Evolutionary conservation across 2,113 vertebrate genomes (phyloP), one percentile per base, ranked within the genome.

Genomic region (Corythornis vintsioides): DNA sequence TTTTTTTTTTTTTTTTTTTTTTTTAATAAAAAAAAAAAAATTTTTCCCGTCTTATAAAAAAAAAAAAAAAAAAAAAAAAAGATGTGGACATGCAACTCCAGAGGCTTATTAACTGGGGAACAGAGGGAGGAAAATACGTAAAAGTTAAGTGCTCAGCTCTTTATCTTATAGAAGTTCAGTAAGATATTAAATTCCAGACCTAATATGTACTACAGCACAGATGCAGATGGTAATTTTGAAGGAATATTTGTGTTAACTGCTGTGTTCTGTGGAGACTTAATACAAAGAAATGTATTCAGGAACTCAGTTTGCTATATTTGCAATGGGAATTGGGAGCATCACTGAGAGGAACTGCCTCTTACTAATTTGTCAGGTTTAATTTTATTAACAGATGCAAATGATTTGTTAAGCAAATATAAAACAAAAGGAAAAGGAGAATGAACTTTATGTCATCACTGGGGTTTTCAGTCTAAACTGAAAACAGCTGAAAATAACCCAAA

Each of bases 371-470:
- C 70, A 79, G 72, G 65, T 94, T 96, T 97, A 96, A 97, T 96
- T 97, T 96, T 97, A 97, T 96, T 95, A 96, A 69, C 45, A 2
- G 10, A 95, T 92, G 91, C 82, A 95, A 96, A 97, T 95, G 88
- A 94, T 94, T 91, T 93, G 53, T 96, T 96, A 94, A 95, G 84
- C 48, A 93, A 86, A 95, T 69, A 89, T 50, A 92, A 96, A 97
- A 97, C 89, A 94, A 89, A 96, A 94, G 88, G 12, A 83, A 91
- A 91, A 95, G 18, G 88, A 85, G 65, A 88, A 92, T 92, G 38
- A 92, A 93, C 79, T 89, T 73, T 76, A 20, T 91, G 86, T 90
- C 72, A 94, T 89, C 48, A 69, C 31, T 59, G 40, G 35, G 40
- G 50, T 65, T 56, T 50, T 91, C 84, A 83, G 56, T 67, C 48